These are phyloP conservation scores for Antheraea yamamai DNA, from an alignment of 2,888 invertebrate species.

Conservation along the genomic window DNA sequence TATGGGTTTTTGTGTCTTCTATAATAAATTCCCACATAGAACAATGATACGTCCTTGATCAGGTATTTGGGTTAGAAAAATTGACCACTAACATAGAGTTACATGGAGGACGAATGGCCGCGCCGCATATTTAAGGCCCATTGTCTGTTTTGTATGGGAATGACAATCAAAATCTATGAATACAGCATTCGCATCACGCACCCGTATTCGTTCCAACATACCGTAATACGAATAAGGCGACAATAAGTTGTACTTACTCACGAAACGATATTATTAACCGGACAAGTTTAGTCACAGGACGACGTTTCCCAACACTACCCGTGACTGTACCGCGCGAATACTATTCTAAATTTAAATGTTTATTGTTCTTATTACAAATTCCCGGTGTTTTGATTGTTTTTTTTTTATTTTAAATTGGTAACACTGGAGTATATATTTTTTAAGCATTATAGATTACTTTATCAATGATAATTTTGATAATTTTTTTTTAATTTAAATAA, in stretches of 20 bases:
- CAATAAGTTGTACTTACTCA: slow-evolving; percentile 53
- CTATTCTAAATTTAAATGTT: slow-evolving; percentile 22
- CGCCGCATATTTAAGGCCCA: slow-evolving; percentile 66
- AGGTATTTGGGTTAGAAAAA: slow-evolving; percentile 73
- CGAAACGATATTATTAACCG: slow-evolving; percentile 62
- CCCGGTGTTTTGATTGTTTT: not conserved
- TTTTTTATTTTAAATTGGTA: not conserved
- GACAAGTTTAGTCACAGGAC: slow-evolving; percentile 62
- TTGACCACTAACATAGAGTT: slow-evolving; percentile 58
- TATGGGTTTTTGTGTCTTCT: slow-evolving; percentile 22
- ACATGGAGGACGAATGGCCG: slow-evolving; percentile 54
- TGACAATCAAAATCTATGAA: slow-evolving; percentile 61
- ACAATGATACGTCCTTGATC: slow-evolving; percentile 61
- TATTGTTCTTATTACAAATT: not conserved
- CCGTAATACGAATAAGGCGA: slow-evolving; percentile 76
- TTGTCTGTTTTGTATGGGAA: slow-evolving; percentile 67
- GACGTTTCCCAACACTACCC: slow-evolving; percentile 60
- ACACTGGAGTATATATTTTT: not conserved
- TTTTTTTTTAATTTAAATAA: not conserved
- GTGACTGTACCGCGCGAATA: slow-evolving; percentile 34
- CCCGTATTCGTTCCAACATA: slow-evolving; percentile 78
- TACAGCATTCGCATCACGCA: slow-evolving; percentile 69
- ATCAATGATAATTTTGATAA: not conserved
- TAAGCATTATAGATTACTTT: not conserved
- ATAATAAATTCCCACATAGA: slow-evolving; percentile 52